These are phyloP conservation scores for Kryptolebias ocellatus DNA, from an alignment of 2,797 vertebrate species.

Conservation along the genomic window DNA sequence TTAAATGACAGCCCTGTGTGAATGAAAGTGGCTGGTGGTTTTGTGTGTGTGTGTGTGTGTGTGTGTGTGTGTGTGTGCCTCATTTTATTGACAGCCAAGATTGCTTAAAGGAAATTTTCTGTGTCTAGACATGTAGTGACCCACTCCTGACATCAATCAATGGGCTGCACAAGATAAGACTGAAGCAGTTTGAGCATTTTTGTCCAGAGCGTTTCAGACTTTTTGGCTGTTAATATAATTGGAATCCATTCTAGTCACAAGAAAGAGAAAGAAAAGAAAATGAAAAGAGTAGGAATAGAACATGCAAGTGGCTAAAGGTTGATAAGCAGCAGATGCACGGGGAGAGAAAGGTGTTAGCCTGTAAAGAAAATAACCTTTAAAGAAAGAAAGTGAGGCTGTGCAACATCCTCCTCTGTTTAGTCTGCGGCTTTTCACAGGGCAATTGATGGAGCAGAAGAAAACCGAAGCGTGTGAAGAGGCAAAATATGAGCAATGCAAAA, in stretches of 20 bases:
- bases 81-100: constrained; percentile 52
- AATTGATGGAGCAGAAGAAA: constrained; percentile 77
- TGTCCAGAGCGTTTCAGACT: constrained; percentile 64
- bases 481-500: constrained; percentile 56
- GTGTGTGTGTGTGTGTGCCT: not conserved
- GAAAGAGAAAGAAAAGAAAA: constrained; percentile 20
- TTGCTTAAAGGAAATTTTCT: constrained; percentile 61
- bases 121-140: constrained; percentile 69
- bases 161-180: constrained; percentile 63
- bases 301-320: constrained; percentile 55
- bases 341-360: constrained; percentile 48
- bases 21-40: constrained; percentile 22
- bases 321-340: constrained; percentile 49
- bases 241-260: constrained; percentile 35
- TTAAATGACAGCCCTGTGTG: constrained; percentile 17
- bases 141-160: constrained; percentile 72
- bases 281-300: constrained; percentile 36
- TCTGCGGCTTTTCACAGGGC: constrained; percentile 68
- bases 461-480: constrained; percentile 57
- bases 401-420: constrained; percentile 76
- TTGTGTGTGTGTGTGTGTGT: not conserved
- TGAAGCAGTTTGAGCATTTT: constrained; percentile 67
- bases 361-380: constrained; percentile 35
- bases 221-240: constrained; percentile 68
- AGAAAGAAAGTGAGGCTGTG: constrained; percentile 62